These are phyloP conservation scores for Cheirogaleus major DNA, from an alignment of 2,797 vertebrate genomes.

Conservation along the genomic window DNA sequence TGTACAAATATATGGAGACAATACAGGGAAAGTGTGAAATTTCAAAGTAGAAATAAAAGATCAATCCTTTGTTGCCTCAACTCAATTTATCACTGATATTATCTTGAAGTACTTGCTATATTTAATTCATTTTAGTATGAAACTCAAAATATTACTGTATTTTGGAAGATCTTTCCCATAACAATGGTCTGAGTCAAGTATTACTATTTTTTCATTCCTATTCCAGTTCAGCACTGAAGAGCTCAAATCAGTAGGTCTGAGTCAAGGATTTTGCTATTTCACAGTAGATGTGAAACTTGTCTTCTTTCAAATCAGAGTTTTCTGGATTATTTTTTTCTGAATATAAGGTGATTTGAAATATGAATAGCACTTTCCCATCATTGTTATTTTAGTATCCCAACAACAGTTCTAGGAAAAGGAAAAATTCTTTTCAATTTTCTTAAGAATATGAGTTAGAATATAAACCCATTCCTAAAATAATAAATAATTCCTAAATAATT, in stretches of 20 bases:
- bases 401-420: neutral
- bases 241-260: neutral
- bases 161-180: neutral
- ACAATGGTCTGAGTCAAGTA: neutral
- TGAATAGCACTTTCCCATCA: neutral
- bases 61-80: neutral
- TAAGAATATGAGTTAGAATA: constrained; percentile 34
- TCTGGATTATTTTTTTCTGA: neutral
- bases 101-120: constrained; percentile 9
- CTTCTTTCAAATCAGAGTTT: constrained; percentile 28
- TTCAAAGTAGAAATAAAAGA: constrained; percentile 18
- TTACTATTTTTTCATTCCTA: neutral
- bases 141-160: constrained; percentile 4
- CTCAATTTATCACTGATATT: neutral
- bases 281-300: neutral
- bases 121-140: constrained; percentile 7
- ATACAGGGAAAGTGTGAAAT: neutral
- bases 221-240: neutral
- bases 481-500: neutral
- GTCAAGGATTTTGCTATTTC: neutral
- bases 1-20: neutral
- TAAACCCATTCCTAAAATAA: constrained; percentile 22
- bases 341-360: constrained; percentile 9
- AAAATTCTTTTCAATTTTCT: neutral
- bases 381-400: neutral